These are phyloP conservation scores for Drosophila azteca DNA, from an alignment of 1,140 invertebrate species.

Conservation along the genomic window DNA sequence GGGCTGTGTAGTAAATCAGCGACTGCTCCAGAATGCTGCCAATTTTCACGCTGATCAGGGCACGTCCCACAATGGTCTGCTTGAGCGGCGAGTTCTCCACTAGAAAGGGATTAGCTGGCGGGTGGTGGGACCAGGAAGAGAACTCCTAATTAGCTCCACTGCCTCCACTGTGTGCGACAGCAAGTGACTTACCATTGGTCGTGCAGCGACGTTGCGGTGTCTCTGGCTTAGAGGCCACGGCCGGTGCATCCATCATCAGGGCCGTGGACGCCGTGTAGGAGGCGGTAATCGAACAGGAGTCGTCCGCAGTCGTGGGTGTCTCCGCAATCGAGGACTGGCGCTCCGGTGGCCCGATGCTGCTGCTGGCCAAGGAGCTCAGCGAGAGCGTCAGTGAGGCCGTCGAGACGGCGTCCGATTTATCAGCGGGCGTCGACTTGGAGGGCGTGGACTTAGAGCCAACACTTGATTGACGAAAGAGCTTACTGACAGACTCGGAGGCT, in stretches of 20 bases:
- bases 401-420: constrained; percentile 71
- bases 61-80: constrained; percentile 53
- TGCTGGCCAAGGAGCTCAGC: constrained; percentile 71
- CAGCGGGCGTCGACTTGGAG: constrained; percentile 49
- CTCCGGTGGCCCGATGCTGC: constrained; percentile 45
- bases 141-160: constrained; percentile 65
- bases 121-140: constrained; percentile 32
- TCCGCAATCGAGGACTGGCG: constrained; percentile 60
- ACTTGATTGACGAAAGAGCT: constrained; percentile 81
- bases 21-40: constrained; percentile 78
- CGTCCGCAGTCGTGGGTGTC: constrained; percentile 64
- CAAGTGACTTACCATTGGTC: constrained; percentile 62
- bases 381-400: constrained; percentile 70
- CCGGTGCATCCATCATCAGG: constrained; percentile 63
- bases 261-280: constrained; percentile 75
- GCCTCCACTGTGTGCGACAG: neutral
- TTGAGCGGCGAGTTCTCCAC: constrained; percentile 59
- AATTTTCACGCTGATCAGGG: constrained; percentile 70
- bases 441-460: constrained; percentile 59
- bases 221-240: constrained; percentile 12
- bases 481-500: constrained; percentile 81
- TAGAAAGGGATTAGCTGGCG: constrained; percentile 76
- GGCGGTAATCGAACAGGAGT: constrained; percentile 59
- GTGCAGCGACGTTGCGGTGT: constrained; percentile 55
- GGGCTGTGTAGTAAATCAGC: constrained; percentile 71